Conservation (phyloP, 2,797 vertebrate genomes). For the Trachops cirrhosus region DNA sequence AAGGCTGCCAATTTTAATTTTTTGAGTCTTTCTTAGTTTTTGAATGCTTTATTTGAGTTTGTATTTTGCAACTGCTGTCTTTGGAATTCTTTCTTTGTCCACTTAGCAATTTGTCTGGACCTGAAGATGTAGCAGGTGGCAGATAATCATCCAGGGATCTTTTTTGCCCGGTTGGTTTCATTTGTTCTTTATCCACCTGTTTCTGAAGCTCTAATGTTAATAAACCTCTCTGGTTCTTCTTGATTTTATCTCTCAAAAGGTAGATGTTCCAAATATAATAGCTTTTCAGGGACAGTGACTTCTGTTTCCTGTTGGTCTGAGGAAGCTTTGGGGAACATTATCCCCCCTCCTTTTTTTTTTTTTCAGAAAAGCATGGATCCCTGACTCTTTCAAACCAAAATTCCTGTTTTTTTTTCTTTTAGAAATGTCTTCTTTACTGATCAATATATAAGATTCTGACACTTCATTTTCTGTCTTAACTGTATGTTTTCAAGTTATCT, state of each 20-base stretch:
- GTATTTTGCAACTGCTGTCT: slow-evolving; percentile 26
- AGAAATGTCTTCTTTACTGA: slow-evolving; percentile 42
- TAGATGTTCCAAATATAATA: slow-evolving; percentile 81
- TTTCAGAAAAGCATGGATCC: slow-evolving; percentile 71
- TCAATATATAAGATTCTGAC: neutral
- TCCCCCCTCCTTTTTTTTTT: slow-evolving; percentile 82
- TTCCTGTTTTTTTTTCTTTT: slow-evolving; percentile 75
- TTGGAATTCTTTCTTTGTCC: slow-evolving; percentile 60
- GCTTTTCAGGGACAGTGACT: slow-evolving; percentile 74
- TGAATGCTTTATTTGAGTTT: slow-evolving; percentile 52
- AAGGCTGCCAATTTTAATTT: slow-evolving; percentile 77
- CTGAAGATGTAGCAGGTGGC: slow-evolving; percentile 77
- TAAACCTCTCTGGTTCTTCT: slow-evolving; percentile 88
- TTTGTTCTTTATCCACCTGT: slow-evolving; percentile 86
- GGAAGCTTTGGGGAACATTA: slow-evolving; percentile 71
- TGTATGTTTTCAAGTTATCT: neutral
- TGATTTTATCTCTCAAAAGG: slow-evolving; percentile 84
- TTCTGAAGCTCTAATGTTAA: slow-evolving; percentile 90
- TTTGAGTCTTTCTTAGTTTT: slow-evolving; percentile 62
- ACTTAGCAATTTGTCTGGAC: slow-evolving; percentile 15
- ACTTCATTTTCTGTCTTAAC: neutral
- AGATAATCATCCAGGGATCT: slow-evolving; percentile 88
- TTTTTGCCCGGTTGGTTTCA: slow-evolving; percentile 84
- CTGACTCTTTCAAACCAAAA: slow-evolving; percentile 24
- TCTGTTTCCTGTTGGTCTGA: slow-evolving; percentile 62